Conservation (phyloP, 2,888 invertebrate genomes). For the Perithous albicinctus region DNA sequence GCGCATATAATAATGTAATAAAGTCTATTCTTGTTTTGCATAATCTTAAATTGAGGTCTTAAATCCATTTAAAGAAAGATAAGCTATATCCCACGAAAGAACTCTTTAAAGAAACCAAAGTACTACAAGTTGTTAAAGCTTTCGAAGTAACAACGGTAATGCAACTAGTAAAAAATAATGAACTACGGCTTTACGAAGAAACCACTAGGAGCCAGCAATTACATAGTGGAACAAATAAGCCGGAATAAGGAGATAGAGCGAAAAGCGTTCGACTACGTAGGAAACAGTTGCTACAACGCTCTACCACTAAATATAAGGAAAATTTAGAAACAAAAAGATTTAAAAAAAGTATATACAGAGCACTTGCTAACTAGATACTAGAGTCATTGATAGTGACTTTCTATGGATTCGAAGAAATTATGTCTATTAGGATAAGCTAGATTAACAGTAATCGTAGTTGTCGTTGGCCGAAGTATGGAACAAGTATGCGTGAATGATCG, state of each 20-base stretch:
- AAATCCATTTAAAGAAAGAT: not conserved
- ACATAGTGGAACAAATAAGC: not conserved
- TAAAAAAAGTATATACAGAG: not conserved
- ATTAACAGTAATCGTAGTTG: too few species aligned
- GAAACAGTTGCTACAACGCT: too few species aligned
- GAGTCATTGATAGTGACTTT: too few species aligned
- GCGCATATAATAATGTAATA: not conserved
- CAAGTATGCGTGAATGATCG: too few species aligned
- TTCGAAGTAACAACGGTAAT: not conserved
- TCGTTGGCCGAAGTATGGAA: too few species aligned
- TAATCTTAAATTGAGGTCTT: not conserved
- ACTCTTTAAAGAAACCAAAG: not conserved
- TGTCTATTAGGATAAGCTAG: too few species aligned
- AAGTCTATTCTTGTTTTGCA: not conserved
- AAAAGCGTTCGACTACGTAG: not conserved
- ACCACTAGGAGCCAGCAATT: not conserved
- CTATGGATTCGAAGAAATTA: too few species aligned
- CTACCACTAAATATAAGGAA: not conserved
- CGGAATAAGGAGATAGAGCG: not conserved
- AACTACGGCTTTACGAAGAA: not conserved
- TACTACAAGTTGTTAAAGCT: not conserved
- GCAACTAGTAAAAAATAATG: not conserved
- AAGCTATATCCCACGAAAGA: not conserved
- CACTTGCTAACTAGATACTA: not conserved
- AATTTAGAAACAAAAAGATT: not conserved